Evolutionary conservation across 2,888 invertebrate genomes (phyloP).

Genomic region (Tolmerus cingulatus): DNA sequence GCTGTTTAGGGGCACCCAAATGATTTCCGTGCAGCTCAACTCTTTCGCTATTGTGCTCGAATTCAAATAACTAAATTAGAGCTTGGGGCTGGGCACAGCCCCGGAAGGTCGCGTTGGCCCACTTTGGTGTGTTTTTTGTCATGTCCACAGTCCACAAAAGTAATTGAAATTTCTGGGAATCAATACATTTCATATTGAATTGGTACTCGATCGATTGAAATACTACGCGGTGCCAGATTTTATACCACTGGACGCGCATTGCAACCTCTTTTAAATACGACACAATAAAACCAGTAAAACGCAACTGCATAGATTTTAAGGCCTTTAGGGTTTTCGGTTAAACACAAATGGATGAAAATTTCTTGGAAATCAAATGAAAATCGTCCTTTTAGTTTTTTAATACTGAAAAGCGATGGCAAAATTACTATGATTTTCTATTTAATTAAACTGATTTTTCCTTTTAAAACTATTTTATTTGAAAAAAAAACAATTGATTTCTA

Average conservation of each 20-base stretch:
- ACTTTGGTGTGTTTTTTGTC: not conserved
- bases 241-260: not conserved
- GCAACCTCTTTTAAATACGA: not conserved
- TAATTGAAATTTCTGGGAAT: not conserved
- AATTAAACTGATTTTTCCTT: not conserved
- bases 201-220: not conserved
- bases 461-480: not conserved
- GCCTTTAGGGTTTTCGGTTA: not conserved
- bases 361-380: not conserved
- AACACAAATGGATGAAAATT: not conserved
- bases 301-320: too few species aligned
- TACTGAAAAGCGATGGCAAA: not conserved
- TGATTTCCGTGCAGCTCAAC: not conserved
- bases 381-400: not conserved
- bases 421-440: not conserved
- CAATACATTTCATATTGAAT: not conserved
- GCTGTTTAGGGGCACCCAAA: not conserved
- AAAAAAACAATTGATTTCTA: too few species aligned
- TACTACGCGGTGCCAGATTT: not conserved
- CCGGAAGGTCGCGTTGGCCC: not conserved
- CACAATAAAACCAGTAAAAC: not conserved
- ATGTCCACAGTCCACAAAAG: not conserved
- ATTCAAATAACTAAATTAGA: not conserved
- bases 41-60: not conserved
- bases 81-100: not conserved